Conservation (phyloP, 2,797 vertebrate genomes). For the Harpagifer antarcticus region DNA sequence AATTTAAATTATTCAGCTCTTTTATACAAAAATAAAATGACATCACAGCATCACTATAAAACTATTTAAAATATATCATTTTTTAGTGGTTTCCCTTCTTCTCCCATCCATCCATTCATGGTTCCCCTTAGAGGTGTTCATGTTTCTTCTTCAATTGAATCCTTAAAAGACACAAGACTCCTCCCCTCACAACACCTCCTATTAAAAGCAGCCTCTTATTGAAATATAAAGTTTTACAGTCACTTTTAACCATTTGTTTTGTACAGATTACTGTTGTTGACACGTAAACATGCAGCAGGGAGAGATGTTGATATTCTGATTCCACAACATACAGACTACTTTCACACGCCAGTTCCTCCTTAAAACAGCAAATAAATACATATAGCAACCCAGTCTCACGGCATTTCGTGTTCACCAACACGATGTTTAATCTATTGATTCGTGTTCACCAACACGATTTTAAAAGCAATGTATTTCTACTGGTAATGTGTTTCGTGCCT, state of each 20-base stretch:
- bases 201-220: not conserved
- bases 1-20: not conserved
- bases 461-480: too few relatives aligned
- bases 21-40: slow-evolving; percentile 16
- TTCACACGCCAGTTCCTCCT: not conserved
- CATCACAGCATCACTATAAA: not conserved
- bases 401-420: too few relatives aligned
- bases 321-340: not conserved
- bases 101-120: not conserved
- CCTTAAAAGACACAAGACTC: not conserved
- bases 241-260: too few relatives aligned
- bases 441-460: too few relatives aligned
- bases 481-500: too few relatives aligned
- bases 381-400: too few relatives aligned
- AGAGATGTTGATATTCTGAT: not conserved
- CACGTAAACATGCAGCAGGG: slow-evolving; percentile 2
- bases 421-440: too few relatives aligned
- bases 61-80: slow-evolving; percentile 13
- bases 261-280: not conserved
- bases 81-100: not conserved
- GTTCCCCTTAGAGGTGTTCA: not conserved
- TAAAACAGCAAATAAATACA: not conserved
- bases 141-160: not conserved
- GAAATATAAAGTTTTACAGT: not conserved
- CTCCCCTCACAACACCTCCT: not conserved